Percentiles rank a stretch among this genome's conserved stretches.
phyloP scores from a whole-genome alignment of 2,888 invertebrate genomes.

The Homarus gammarus region DNA sequence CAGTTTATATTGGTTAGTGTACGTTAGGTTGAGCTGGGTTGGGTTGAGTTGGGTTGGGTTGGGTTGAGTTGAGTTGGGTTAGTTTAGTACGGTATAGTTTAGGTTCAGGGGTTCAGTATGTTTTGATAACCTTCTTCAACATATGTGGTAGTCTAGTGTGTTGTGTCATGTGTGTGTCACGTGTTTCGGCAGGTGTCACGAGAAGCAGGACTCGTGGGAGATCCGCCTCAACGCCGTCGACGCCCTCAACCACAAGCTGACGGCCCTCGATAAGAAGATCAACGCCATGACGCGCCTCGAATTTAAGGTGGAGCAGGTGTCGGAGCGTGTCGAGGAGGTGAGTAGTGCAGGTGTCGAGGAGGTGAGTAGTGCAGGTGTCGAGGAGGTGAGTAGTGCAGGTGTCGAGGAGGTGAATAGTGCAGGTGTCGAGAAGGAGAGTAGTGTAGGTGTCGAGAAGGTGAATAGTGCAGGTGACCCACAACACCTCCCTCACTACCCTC shows the following conservation, averaged over 20 bases:
- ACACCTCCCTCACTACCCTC: not conserved
- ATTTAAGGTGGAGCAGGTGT: conserved; percentile 75
- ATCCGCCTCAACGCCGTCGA: conserved; percentile 68
- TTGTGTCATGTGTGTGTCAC: too few species aligned
- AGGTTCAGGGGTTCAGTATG: too few species aligned
- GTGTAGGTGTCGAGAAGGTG: too few species aligned
- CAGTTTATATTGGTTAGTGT: too few species aligned
- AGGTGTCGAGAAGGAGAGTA: not conserved
- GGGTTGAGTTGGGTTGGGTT: too few species aligned
- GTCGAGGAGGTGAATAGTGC: too few species aligned
- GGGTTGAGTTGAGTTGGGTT: too few species aligned
- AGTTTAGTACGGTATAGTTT: too few species aligned
- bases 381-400: not conserved
- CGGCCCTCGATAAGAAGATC: conserved; percentile 73
- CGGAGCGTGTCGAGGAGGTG: conserved; percentile 73
- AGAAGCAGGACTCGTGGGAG: conserved; percentile 73
- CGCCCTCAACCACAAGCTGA: conserved; percentile 75
- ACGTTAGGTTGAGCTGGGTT: too few species aligned
- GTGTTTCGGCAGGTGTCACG: conserved; percentile 69
- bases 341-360: conserved; percentile 6
- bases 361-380: not conserved
- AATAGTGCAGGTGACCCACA: too few species aligned
- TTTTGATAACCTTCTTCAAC: not conserved
- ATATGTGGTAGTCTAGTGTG: too few species aligned
- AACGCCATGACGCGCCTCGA: conserved; percentile 74